phyloP scores from a whole-genome alignment of 2,888 invertebrate genomes.

The Dyspetes luteomarginatus region DNA sequence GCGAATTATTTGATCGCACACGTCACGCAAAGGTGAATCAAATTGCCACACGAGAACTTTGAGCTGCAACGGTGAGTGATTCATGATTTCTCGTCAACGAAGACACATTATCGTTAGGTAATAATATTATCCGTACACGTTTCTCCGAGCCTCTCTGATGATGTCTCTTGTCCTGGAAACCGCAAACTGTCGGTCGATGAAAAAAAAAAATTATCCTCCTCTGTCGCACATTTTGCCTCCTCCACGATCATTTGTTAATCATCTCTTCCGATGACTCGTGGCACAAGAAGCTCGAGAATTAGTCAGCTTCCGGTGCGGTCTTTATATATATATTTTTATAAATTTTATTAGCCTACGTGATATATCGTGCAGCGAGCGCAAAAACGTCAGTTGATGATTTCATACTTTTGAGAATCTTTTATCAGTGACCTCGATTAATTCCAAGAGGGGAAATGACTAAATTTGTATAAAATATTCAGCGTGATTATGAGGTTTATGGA shows the following conservation, averaged over 20 bases:
- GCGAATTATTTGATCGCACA: not conserved
- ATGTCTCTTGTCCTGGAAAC: constrained; percentile 33
- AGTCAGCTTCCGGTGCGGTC: constrained; percentile 61
- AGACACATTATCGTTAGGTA: constrained; percentile 35
- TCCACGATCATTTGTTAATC: constrained; percentile 37
- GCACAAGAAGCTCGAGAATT: constrained; percentile 43
- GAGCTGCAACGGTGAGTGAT: constrained; percentile 33
- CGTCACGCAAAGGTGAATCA: not conserved
- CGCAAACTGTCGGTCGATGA: constrained; percentile 51
- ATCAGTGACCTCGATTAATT: constrained; percentile 2
- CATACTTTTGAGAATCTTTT: constrained; percentile 10
- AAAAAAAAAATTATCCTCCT: constrained; percentile 27
- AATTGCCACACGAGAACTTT: constrained; percentile 1
- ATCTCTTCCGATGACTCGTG: constrained; percentile 57
- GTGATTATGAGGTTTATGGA: not conserved
- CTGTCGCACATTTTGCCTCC: constrained; percentile 14
- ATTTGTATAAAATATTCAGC: not conserved
- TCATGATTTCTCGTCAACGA: constrained; percentile 35
- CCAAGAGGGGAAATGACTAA: not conserved
- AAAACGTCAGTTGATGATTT: constrained; percentile 11
- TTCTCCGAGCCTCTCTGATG: not conserved
- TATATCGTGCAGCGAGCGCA: not conserved
- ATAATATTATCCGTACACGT: not conserved
- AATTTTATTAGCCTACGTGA: constrained; percentile 20
- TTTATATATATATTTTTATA: constrained; percentile 66